Evolutionary conservation across 2,797 vertebrate genomes (phyloP), one percentile per base, ranked within the genome.

Genomic region (Astyanax mexicanus): DNA sequence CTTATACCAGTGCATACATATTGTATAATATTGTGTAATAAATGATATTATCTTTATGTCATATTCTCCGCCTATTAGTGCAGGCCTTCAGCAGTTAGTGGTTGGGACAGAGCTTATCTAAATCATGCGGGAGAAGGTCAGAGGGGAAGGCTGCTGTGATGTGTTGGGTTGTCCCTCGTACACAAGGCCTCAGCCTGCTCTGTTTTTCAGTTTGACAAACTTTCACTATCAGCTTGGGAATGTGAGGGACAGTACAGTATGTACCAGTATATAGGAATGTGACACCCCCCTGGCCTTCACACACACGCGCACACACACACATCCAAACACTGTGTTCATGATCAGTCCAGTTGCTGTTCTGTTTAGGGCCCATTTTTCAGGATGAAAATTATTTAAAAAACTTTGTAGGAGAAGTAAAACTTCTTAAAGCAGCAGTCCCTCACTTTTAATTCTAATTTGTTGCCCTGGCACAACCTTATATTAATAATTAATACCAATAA

Each of bases 211-310:
- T 51, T 44, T 37, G 15, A 32, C 62, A 27, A 27, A 66, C 19
- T 29, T 6, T 51, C 61, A 15, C 25, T 12, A 1, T 49, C 15
- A 35, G 37, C n/a, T 68, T 49, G 32, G 44, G 44, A 49, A 51
- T 35, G 45, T 47, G n/a, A 37, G 44, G 25, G 45, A 21, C 38
- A 68, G 65, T 37, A 51, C 65, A 37, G 44, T 68, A 37, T 21
- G 65, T 51, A 68, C 65, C 29, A 51, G n/a, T n/a, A 21, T 13
- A 42, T 23, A 68, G 65, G 65, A 51, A 37, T 51, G 27, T 68
- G 65, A 68, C n/a, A 47, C 42, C 40, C 6, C 27, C 23, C 23
- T 65, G 40, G 61, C 13, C 17, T 37, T 37, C 55, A 58, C 7
- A 8, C 45, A 21, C 4, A 7, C 45, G 10, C n/a, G n/a, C n/a